phyloP scores from a whole-genome alignment of 2,888 invertebrate genomes.

The Drosophila anomelani region DNA sequence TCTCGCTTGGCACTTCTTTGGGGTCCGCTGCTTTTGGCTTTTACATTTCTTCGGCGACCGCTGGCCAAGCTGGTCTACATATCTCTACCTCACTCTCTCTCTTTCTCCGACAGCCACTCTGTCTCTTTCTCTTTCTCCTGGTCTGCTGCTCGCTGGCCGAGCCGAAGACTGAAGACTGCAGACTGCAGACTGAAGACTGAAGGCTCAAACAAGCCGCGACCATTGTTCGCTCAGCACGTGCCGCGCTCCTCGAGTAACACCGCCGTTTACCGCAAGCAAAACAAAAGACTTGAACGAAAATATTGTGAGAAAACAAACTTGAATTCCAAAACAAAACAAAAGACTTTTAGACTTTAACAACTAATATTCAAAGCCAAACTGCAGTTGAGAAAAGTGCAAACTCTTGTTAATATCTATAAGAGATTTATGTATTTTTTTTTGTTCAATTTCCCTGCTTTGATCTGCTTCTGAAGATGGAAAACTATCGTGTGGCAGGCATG shows the following conservation, averaged over 20 bases:
- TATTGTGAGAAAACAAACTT: conserved; percentile 11
- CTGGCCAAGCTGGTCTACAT: conserved; percentile 46
- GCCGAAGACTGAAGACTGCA: conserved; percentile 3
- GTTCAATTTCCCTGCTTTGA: neutral
- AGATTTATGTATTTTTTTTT: neutral
- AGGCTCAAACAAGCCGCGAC: conserved; percentile 82
- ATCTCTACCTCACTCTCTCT: conserved; percentile 35
- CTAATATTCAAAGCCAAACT: neutral
- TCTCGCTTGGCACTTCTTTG: conserved; percentile 47
- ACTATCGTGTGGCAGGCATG: conserved; percentile 3
- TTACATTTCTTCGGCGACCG: conserved; percentile 72
- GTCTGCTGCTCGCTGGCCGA: conserved; percentile 11
- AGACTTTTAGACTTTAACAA: neutral
- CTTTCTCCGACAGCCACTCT: conserved; percentile 16
- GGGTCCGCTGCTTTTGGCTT: conserved; percentile 53
- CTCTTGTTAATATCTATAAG: neutral
- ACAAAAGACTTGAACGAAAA: conserved; percentile 25
- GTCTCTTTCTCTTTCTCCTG: conserved; percentile 18
- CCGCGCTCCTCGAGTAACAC: conserved; percentile 46
- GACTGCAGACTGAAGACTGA: conserved; percentile 7
- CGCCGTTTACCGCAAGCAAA: conserved; percentile 19
- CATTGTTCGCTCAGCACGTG: conserved; percentile 84
- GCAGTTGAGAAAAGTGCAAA: conserved; percentile 9
- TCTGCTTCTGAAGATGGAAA: conserved; percentile 11
- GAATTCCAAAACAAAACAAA: neutral